Evolutionary conservation across 2,888 invertebrate genomes (phyloP), one percentile per base, ranked within the genome.

Genomic region (Drosophila tanythrix): DNA sequence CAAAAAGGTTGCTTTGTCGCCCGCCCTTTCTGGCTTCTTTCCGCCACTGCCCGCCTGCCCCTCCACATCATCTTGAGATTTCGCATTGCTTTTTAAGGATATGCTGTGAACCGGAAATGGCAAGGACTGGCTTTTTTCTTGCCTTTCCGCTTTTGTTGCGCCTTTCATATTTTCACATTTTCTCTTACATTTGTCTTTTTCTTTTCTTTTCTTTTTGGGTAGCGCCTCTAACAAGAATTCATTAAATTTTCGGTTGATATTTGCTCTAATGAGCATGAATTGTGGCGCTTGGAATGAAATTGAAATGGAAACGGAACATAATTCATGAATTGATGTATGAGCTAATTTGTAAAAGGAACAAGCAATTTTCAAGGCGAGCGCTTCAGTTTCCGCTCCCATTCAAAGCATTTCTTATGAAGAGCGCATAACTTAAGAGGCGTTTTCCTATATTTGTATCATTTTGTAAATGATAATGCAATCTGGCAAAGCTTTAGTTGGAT

Each of bases 81-180:
- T n/a, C 21, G 31, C 55, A 31, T 43, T 56, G 48, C 46, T 35
- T 74, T 74, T 74, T 58, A 59, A 67, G 74, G 43, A 61, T 48
- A 68, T 72, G 71, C 61, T 57, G 58, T 67, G 71, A 76, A 76
- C 71, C 76, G 71, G 71, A 76, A 76, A 76, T 67, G 68, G 68
- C 51, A 63, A 72, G 68, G 50, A 64, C 46, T 64, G 64, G 38
- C 43, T 62, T 61, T 67, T 36, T 60, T 57, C 36, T 21, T 25
- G 21, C 35, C 25, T 8, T 21, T 29, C n/a, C 3, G 35, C 56
- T 25, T 73, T 60, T 73, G 64, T 73, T 61, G 64, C 57, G 65
- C 73, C 72, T 72, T 72, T 71, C 63, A 70, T 70, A 61, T 53
- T 57, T 72, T 71, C 63, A 70, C 70, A 61, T 53, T 57, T 63